phyloP scores from a whole-genome alignment of 2,113 vertebrate genomes.

The Seriola quinqueradiata region DNA sequence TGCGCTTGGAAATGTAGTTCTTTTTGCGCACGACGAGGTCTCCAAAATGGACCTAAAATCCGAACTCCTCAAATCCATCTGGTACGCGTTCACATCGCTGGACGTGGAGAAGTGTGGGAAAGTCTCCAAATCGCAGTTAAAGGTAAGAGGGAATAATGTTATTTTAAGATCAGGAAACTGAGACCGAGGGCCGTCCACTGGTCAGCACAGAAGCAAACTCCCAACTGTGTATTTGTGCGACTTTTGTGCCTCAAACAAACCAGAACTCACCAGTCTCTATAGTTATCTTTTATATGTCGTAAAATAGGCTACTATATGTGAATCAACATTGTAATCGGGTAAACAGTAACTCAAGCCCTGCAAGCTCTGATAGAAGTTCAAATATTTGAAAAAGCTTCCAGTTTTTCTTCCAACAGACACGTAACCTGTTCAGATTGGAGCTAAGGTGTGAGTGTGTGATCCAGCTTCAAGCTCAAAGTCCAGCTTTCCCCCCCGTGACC shows the following conservation, averaged over 20 bases:
- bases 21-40: conserved; percentile 34
- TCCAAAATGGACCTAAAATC: conserved; percentile 81
- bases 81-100: conserved; percentile 86
- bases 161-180: conserved; percentile 45
- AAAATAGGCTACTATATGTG: not conserved
- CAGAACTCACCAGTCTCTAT: not conserved
- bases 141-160: conserved; percentile 69
- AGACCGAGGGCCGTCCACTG: not conserved
- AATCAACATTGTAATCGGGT: not conserved
- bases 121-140: conserved; percentile 86
- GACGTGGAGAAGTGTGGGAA: conserved; percentile 84
- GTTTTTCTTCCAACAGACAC: not conserved
- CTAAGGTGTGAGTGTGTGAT: not conserved
- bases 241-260: not conserved
- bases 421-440: not conserved
- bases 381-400: not conserved
- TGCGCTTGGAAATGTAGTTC: conserved; percentile 62
- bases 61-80: conserved; percentile 86
- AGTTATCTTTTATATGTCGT: not conserved
- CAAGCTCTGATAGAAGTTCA: conserved; percentile 1
- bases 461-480: conserved; percentile 54
- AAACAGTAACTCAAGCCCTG: not conserved
- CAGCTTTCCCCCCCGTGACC: conserved; percentile 16
- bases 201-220: not conserved
- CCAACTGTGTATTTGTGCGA: not conserved